Base-by-base conservation (phyloP, 2,888 invertebrate species). In the Stenodera caucasica region DNA sequence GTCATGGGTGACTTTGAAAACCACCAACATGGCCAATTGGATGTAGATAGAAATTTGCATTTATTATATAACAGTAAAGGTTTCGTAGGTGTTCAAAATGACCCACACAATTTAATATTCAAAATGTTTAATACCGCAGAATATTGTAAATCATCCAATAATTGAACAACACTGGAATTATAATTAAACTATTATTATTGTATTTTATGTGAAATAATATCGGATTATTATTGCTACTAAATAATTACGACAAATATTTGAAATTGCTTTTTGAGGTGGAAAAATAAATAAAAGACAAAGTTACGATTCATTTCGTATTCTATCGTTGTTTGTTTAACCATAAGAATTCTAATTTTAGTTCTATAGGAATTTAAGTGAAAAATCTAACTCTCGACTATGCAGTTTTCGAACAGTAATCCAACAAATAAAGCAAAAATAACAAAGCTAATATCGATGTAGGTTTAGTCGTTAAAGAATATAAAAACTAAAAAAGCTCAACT, bases 91-190 rank as follows among this genome's bases (percentile, higher is more conserved):
- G 35, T 32, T 32, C 2, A 9, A 15, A 32, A 21, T 53, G 53
- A 53, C 53, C 53, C 53, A 53, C 53, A 53, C 53, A 32, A n/a
- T 12, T 45, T 45, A 23, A 45, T 23, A 53, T 53, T 53, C 53
- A 8, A 11, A 53, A 32, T 18, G 18, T 32, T 9, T 53, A 4
- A 21, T 7, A 32, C 30, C 21, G n/a, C 21, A 45, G 23, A 45
- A 45, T 23, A 45, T 45, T 23, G 45, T 45, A 45, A 45, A 45
- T 45, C 45, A 23, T 5, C 21, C 21, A n/a, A 6, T 45, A 45
- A 45, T 45, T 45, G 21, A 5, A 45, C 45, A 40, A 18, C 4
- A 18, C 15, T 12, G 9, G 40, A 18, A 40, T 40, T 40, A 18
- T 18, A 18, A 40, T 40, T 3, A 12, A 40, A 40, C 18, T 40